Evolutionary conservation across 2,797 vertebrate species (phyloP).

Genomic region (Falco rusticolus): DNA sequence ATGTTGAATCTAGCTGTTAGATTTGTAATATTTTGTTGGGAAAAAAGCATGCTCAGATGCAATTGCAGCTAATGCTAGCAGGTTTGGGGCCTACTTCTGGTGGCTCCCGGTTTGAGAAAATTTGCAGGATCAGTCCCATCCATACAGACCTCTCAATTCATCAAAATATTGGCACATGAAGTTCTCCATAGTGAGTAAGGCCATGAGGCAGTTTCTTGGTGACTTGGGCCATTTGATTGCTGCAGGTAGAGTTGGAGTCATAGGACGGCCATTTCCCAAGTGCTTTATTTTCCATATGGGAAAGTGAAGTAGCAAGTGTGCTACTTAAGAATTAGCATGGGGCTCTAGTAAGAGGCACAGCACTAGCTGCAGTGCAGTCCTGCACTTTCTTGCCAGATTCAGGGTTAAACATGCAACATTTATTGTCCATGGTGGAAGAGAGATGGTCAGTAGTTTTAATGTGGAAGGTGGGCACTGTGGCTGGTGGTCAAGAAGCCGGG

Average conservation of each 20-base stretch:
- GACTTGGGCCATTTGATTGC: not conserved
- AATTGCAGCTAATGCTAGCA: not conserved
- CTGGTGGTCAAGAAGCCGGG: not conserved
- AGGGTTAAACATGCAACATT: fast-evolving
- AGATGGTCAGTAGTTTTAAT: not conserved
- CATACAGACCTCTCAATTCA: not conserved
- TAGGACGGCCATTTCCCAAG: not conserved
- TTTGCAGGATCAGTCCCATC: not conserved
- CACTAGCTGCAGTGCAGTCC: not conserved
- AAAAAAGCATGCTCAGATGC: not conserved
- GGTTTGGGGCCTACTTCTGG: not conserved
- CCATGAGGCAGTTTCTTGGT: not conserved
- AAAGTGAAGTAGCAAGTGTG: not conserved
- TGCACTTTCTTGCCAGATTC: not conserved
- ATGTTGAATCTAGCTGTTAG: not conserved
- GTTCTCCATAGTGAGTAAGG: not conserved
- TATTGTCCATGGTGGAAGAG: not conserved
- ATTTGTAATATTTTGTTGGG: not conserved
- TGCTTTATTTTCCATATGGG: not conserved
- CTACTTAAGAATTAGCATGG: not conserved
- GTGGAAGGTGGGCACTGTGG: not conserved
- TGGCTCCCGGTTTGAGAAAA: not conserved
- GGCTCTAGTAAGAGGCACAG: not conserved
- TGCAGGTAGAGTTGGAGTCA: not conserved
- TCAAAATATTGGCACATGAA: not conserved